Evolutionary conservation across 1,140 invertebrate species (phyloP).

Genomic region (Arion vulgaris): DNA sequence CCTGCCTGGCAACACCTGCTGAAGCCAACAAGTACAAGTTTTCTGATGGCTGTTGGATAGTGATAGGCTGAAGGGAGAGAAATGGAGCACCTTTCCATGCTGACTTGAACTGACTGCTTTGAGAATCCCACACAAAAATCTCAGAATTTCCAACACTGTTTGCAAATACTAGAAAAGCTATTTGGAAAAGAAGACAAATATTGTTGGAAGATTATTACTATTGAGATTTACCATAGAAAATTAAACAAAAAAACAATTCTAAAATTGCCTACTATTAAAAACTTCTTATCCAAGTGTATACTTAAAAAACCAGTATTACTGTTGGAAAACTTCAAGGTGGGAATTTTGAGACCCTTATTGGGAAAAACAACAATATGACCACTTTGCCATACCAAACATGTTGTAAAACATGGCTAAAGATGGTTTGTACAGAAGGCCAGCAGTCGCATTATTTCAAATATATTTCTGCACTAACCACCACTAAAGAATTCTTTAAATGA

Average conservation of each 20-base stretch:
- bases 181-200: slow-evolving; percentile 22
- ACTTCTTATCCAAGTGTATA: no score
- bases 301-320: no score
- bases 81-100: slow-evolving; percentile 60
- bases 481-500: no score
- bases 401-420: no score
- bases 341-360: no score
- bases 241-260: not conserved
- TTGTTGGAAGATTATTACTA: not conserved
- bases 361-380: no score
- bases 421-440: no score
- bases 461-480: no score
- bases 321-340: no score
- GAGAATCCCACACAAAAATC: slow-evolving; percentile 60
- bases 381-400: no score
- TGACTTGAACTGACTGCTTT: slow-evolving; percentile 49
- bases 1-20: slow-evolving; percentile 45
- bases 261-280: no score
- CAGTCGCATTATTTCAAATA: no score
- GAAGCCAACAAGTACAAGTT: slow-evolving; percentile 52
- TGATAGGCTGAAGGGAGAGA: slow-evolving; percentile 52
- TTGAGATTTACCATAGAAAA: not conserved
- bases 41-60: slow-evolving; percentile 52
- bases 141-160: slow-evolving; percentile 61
- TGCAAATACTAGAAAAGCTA: slow-evolving; percentile 60